These are phyloP conservation scores for Dinothrombium tinctorium DNA, from an alignment of 1,140 invertebrate genomes.

Conservation along the genomic window DNA sequence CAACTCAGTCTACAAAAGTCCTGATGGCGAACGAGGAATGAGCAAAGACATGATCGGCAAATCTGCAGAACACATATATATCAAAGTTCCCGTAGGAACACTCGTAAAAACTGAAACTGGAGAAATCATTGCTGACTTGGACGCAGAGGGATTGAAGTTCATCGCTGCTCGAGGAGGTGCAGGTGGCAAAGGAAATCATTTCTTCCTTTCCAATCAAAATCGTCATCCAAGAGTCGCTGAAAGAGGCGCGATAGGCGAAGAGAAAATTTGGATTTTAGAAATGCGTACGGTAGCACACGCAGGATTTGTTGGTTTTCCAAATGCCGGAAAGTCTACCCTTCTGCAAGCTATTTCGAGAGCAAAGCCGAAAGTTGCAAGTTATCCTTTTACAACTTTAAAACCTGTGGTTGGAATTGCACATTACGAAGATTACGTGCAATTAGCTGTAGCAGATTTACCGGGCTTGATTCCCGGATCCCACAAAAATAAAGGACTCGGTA, in stretches of 20 bases:
- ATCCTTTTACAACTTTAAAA: conserved; percentile 84
- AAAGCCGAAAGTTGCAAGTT: conserved; percentile 73
- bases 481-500: conserved; percentile 65
- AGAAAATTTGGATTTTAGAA: conserved; percentile 43
- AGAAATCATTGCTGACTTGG: conserved; percentile 37
- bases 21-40: conserved; percentile 42
- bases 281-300: conserved; percentile 77
- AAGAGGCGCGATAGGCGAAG: conserved; percentile 61
- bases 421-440: conserved; percentile 79
- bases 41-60: conserved; percentile 59
- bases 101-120: conserved; percentile 13
- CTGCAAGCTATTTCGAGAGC: conserved; percentile 70
- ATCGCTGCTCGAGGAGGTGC: conserved; percentile 77
- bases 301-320: conserved; percentile 81
- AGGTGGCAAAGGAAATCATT: conserved; percentile 82
- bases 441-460: conserved; percentile 79
- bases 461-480: conserved; percentile 75
- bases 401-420: conserved; percentile 75
- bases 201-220: conserved; percentile 54
- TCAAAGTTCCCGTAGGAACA: conserved; percentile 29
- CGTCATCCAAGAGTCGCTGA: conserved; percentile 66
- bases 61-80: conserved; percentile 47
- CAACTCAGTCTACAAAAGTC: conserved; percentile 30
- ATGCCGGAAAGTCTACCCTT: conserved; percentile 88
- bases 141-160: conserved; percentile 47